A percentile compares a stretch with the other conserved stretches of the same genome.
Conservation (phyloP, 2,113 vertebrate species). For the Lutjanus erythropterus region DNA sequence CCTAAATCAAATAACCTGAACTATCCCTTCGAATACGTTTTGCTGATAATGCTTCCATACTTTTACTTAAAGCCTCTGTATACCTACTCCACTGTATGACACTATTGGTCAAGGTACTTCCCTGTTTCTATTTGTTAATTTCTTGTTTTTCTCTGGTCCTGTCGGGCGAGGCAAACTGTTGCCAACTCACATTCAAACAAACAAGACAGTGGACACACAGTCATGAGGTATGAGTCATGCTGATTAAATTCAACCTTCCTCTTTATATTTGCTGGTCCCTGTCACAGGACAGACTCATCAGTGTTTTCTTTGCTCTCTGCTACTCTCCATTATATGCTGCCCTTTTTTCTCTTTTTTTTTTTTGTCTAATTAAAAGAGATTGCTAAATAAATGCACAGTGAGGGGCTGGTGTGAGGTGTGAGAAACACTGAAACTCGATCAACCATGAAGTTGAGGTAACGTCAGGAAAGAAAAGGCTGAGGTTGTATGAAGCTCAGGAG, state of each 20-base stretch:
- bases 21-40: too few relatives aligned
- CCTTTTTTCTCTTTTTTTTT: background rate
- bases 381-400: background rate
- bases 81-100: too few relatives aligned
- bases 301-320: conserved; percentile 7
- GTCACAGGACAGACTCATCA: background rate
- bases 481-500: conserved; percentile 14
- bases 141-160: background rate
- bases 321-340: background rate
- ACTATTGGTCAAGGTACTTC: background rate
- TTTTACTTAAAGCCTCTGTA: too few relatives aligned
- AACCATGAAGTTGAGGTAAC: conserved; percentile 26
- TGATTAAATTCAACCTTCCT: conserved; percentile 62
- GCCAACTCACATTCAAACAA: conserved; percentile 58
- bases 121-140: background rate
- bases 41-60: too few relatives aligned
- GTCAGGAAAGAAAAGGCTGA: conserved; percentile 46
- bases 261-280: conserved; percentile 25
- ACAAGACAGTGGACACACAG: conserved; percentile 6
- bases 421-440: conserved; percentile 63
- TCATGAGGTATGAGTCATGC: conserved; percentile 76
- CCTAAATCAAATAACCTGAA: too few relatives aligned
- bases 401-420: conserved; percentile 21
- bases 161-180: conserved; percentile 14
- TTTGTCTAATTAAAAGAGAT: background rate